phyloP scores from a whole-genome alignment of 2,888 invertebrate species.

The Dasypogon diadema region DNA sequence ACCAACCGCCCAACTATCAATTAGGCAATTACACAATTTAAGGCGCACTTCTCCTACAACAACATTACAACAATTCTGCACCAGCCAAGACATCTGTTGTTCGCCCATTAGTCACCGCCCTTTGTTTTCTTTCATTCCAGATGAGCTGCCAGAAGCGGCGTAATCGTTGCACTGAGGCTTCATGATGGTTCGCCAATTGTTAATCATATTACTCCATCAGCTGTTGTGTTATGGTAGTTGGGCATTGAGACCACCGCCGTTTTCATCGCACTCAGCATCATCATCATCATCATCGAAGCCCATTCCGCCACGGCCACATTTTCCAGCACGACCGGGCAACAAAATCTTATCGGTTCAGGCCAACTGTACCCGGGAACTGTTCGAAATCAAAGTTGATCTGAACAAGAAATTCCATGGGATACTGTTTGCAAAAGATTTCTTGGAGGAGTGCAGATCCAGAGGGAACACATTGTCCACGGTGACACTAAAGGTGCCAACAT shows the following conservation, averaged over 20 bases:
- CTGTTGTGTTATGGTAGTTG: conserved; percentile 64
- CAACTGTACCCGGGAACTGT: conserved; percentile 74
- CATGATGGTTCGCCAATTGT: conserved; percentile 61
- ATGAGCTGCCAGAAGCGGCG: conserved; percentile 44
- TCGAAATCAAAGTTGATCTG: conserved; percentile 75
- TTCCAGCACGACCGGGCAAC: conserved; percentile 65
- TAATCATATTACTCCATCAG: conserved; percentile 61
- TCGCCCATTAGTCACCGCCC: conserved; percentile 24
- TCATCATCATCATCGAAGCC: conserved; percentile 7
- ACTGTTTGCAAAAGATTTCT: conserved; percentile 81
- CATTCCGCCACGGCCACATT: conserved; percentile 46
- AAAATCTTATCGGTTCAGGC: conserved; percentile 73
- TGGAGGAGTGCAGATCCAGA: conserved; percentile 76
- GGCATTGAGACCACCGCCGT: conserved; percentile 62
- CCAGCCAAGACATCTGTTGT: neutral
- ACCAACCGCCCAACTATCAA: neutral
- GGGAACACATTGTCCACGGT: conserved; percentile 68
- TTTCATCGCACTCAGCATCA: conserved; percentile 58
- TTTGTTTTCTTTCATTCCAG: conserved; percentile 48
- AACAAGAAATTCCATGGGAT: conserved; percentile 75
- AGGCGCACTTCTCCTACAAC: neutral
- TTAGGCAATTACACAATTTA: conserved; percentile 31
- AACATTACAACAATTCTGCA: neutral
- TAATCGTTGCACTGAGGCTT: conserved; percentile 8
- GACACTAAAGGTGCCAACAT: conserved; percentile 64